Evolutionary conservation across 64 coral and sea anemone genomes (phyloP).

Genomic region (Pocillopora damicornis): DNA sequence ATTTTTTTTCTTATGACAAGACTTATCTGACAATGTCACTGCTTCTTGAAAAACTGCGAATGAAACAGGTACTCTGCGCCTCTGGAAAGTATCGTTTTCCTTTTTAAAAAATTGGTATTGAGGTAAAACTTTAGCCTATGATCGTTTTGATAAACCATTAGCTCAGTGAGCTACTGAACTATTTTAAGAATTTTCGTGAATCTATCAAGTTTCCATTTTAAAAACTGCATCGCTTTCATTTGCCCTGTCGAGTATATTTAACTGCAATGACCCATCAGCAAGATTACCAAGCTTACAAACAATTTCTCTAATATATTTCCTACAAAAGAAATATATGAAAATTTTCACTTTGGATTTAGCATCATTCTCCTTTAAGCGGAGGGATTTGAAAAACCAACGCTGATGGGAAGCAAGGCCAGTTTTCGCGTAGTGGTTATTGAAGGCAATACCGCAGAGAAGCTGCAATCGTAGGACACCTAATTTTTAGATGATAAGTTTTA

Average conservation of each 20-base stretch:
- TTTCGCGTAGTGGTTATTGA: too few species aligned
- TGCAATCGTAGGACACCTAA: too few species aligned
- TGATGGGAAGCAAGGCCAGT: too few species aligned
- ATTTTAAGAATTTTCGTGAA: too few species aligned
- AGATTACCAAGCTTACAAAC: too few species aligned
- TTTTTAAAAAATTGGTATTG: neutral
- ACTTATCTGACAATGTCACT: neutral
- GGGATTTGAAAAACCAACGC: too few species aligned
- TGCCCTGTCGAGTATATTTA: neutral
- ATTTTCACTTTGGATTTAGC: neutral
- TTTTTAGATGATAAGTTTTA: too few species aligned
- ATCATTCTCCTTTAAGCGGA: neutral
- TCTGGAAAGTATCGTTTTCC: neutral
- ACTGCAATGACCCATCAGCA: neutral
- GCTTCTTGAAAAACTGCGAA: neutral
- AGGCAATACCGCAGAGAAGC: too few species aligned
- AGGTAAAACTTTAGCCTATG: neutral
- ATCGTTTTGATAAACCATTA: neutral
- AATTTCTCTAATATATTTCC: neutral
- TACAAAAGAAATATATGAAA: neutral
- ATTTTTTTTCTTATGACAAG: too few species aligned
- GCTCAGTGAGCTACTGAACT: too few species aligned
- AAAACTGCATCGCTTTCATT: neutral
- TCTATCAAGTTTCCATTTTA: neutral
- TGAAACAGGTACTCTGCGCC: neutral